Evolutionary conservation across 1,140 invertebrate species (phyloP).

Genomic region (Spodoptera frugiperda): DNA sequence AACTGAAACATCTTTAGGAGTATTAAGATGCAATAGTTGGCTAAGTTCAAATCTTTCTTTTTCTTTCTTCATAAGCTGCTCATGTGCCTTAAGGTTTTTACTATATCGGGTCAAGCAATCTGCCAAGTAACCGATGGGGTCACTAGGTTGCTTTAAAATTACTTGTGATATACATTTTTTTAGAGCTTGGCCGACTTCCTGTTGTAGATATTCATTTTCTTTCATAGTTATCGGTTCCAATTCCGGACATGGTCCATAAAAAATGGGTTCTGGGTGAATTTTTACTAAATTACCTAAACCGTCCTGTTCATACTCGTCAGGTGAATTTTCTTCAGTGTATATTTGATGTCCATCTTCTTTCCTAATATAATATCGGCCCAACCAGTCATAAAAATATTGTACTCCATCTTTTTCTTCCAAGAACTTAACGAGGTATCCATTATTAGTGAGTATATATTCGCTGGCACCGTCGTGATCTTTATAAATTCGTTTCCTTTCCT

Average conservation of each 20-base stretch:
- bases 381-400: slow-evolving; percentile 43
- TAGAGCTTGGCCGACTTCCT: slow-evolving; percentile 40
- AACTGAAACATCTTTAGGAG: not conserved
- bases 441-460: slow-evolving; percentile 38
- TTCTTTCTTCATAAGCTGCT: slow-evolving; percentile 12
- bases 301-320: slow-evolving; percentile 31
- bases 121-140: slow-evolving; percentile 50
- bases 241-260: slow-evolving; percentile 23
- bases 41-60: slow-evolving; percentile 18
- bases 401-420: slow-evolving; percentile 38
- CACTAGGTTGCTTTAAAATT: slow-evolving; percentile 41
- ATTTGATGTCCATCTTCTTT: slow-evolving; percentile 19
- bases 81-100: slow-evolving; percentile 2
- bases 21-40: not conserved
- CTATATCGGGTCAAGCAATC: slow-evolving; percentile 39
- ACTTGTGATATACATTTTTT: slow-evolving; percentile 51
- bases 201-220: slow-evolving; percentile 47
- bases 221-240: slow-evolving; percentile 22
- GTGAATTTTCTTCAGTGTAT: slow-evolving; percentile 34
- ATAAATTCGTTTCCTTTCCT: slow-evolving; percentile 25
- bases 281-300: slow-evolving; percentile 41
- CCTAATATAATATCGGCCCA: slow-evolving; percentile 44
- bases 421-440: slow-evolving; percentile 27
- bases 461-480: slow-evolving; percentile 33
- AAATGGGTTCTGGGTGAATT: not conserved